phyloP scores from a whole-genome alignment of 2,113 vertebrate genomes.

The Scophthalmus maximus region DNA sequence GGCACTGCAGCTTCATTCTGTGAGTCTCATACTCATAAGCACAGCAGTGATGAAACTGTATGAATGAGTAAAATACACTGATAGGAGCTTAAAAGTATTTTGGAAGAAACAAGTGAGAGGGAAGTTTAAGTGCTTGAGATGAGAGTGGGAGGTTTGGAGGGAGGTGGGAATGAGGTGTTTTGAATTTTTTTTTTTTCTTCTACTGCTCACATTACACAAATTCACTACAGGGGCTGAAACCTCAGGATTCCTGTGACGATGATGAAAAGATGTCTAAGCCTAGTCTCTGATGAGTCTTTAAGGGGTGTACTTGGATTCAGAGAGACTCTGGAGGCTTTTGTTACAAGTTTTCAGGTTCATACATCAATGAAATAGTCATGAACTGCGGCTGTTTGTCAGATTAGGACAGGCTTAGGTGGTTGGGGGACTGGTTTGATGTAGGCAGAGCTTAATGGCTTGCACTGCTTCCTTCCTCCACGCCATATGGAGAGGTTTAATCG shows the following conservation, averaged over 20 bases:
- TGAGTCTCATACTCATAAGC: constrained; percentile 16
- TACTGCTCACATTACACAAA: constrained; percentile 52
- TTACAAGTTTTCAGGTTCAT: constrained; percentile 60
- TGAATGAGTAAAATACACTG: constrained; percentile 3
- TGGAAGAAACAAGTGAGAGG: constrained; percentile 26
- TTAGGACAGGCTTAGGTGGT: constrained; percentile 41
- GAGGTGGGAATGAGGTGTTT: constrained; percentile 25
- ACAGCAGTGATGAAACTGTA: constrained; percentile 32
- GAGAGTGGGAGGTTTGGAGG: constrained; percentile 32
- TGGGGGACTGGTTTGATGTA: constrained; percentile 49
- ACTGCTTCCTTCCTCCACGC: constrained; percentile 5
- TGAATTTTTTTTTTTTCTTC: constrained; percentile 6
- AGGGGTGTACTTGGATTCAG: constrained; percentile 50
- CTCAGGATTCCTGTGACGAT: constrained; percentile 58
- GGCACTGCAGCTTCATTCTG: constrained; percentile 18
- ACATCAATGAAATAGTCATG: constrained; percentile 55
- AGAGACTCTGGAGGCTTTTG: constrained; percentile 54
- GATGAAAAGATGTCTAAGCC: constrained; percentile 59
- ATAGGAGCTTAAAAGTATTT: constrained; percentile 19
- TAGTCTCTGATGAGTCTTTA: constrained; percentile 55
- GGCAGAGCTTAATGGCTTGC: constrained; percentile 33
- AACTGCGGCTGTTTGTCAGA: constrained; percentile 59
- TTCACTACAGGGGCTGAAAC: constrained; percentile 51
- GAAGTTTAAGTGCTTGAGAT: constrained; percentile 23
- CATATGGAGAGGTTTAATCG: constrained; percentile 46